Base-by-base conservation (phyloP, 1,140 invertebrate genomes). In the Solenopsis fugax region DNA sequence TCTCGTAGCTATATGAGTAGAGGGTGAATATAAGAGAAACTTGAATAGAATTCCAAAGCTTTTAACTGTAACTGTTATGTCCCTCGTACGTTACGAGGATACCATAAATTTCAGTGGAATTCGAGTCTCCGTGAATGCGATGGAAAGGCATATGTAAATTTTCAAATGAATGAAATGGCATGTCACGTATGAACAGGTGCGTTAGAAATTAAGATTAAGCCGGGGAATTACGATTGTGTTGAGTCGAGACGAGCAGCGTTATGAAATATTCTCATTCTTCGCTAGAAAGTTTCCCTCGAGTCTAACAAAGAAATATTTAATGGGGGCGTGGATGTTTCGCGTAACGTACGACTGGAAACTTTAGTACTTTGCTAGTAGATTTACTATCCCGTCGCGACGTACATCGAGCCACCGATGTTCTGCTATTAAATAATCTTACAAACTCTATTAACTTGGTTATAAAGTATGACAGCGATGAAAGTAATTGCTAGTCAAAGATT, bases 281-380 rank as follows among this genome's bases (percentile, higher is more conserved):
- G 60, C 13, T 64, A 67, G 77, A 54, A 85, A 89, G 76, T 89
- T 88, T 76, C 86, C 52, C 34, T 18, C n/a, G 50, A 76, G 64
- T 88, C 78, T 85, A 75, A 75, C 86, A 85, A 88, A 89, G 86
- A 89, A 88, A 89, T 89, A 88, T 89, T 89, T 89, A 89, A 88
- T 77, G 48, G 60, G 29, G 13, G 52, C 45, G 24, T 60, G 86
- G 60, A 84, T 82, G 71, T 71, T 34, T 73, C 86, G 21, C 24
- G 45, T 52, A 77, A 88, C 69, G 48, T 84, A 71, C 86, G 80
- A 84, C 71, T 65, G 71, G 58, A 84, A 88, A 88, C 77, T 88
- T 88, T 62, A 88, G 60, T 81, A 62, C 71, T 54, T n/a, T 34
- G 21, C 21, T 65, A 13, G 54, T 60, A 52, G 48, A 41, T 67